phyloP scores from a whole-genome alignment of 1,140 invertebrate species.

The Leptopilina boulardi region DNA sequence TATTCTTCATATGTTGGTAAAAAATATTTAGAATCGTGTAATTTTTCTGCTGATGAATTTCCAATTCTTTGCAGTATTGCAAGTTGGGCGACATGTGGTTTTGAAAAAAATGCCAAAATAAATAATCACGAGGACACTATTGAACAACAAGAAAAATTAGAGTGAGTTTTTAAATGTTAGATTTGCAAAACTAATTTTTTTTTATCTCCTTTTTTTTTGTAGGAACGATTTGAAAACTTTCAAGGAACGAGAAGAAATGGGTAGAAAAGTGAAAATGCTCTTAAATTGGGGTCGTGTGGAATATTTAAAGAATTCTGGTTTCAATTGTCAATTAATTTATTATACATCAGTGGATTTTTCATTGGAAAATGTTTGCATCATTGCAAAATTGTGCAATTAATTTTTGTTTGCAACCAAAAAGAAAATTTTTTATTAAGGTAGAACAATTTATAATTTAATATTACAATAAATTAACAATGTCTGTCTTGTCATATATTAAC shows the following conservation, averaged over 20 bases:
- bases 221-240: slow-evolving; percentile 27
- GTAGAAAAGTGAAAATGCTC: slow-evolving; percentile 84
- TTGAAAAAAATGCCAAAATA: slow-evolving; percentile 65
- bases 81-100: slow-evolving; percentile 90
- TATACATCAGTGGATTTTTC: slow-evolving; percentile 82
- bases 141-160: neutral
- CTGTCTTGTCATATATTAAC: no score
- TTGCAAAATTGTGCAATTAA: slow-evolving; percentile 73
- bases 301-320: slow-evolving; percentile 79
- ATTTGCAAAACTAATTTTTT: slow-evolving; percentile 42
- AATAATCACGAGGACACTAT: slow-evolving; percentile 32
- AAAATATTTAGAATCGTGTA: slow-evolving; percentile 77
- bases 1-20: slow-evolving; percentile 84
- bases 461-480: no score
- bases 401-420: no score
- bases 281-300: slow-evolving; percentile 85
- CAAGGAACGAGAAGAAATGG: slow-evolving; percentile 79
- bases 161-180: neutral
- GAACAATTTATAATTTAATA: neutral
- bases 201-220: slow-evolving; percentile 37
- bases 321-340: slow-evolving; percentile 79
- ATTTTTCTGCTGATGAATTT: slow-evolving; percentile 82
- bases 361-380: slow-evolving; percentile 87
- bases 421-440: neutral
- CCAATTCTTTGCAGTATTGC: slow-evolving; percentile 85